Conservation (phyloP, 2,888 invertebrate species). For the Eledone cirrhosa region DNA sequence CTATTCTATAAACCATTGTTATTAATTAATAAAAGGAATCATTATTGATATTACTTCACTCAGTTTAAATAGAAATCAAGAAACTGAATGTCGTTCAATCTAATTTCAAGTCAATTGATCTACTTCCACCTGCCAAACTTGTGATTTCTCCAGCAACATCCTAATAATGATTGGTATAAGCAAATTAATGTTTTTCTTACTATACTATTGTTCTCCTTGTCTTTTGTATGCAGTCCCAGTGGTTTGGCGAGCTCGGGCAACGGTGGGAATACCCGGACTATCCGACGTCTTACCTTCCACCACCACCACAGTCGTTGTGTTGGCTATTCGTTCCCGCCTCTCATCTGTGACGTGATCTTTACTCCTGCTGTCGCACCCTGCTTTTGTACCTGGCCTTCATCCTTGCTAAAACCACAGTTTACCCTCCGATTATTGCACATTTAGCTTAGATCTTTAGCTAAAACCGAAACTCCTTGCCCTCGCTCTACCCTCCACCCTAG, state of each 20-base stretch:
- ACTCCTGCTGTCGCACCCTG: constrained; percentile 27
- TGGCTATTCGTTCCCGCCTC: constrained; percentile 26
- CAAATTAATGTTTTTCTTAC: not conserved
- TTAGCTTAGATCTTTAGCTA: constrained; percentile 3
- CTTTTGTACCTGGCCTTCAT: constrained; percentile 22
- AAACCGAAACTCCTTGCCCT: too few relatives aligned
- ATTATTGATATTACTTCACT: too few relatives aligned
- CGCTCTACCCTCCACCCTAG: too few relatives aligned
- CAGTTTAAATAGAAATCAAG: not conserved
- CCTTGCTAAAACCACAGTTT: constrained; percentile 19
- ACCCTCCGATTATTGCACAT: constrained; percentile 10
- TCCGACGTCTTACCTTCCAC: constrained; percentile 22
- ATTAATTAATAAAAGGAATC: too few relatives aligned
- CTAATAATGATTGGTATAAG: constrained; percentile 14
- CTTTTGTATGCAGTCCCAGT: constrained; percentile 30
- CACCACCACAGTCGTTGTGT: constrained; percentile 26
- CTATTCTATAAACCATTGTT: too few relatives aligned
- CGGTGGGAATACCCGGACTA: constrained; percentile 22
- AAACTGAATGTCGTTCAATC: not conserved
- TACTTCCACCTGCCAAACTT: too few relatives aligned
- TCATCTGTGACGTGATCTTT: constrained; percentile 25
- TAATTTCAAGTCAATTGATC: not conserved
- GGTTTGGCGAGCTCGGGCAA: constrained; percentile 26
- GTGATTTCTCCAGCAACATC: not conserved
- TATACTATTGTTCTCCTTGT: constrained; percentile 26